Evolutionary conservation across 2,113 vertebrate species (phyloP).

Genomic region (Apodemus sylvaticus): DNA sequence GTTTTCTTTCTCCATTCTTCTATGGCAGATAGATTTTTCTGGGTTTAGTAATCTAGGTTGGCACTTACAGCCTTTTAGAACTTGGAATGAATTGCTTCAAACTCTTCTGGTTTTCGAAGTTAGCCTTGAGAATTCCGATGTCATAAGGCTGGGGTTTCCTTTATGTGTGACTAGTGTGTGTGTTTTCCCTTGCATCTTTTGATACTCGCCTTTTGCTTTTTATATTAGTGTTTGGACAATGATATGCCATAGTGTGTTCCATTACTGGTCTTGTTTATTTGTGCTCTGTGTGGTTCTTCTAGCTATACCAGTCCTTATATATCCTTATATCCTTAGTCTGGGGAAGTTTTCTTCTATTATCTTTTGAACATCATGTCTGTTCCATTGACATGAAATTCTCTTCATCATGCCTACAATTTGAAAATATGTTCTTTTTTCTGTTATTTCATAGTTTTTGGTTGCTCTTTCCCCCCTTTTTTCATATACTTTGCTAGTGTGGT

Average conservation of each 20-base stretch:
- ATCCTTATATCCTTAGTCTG: not conserved
- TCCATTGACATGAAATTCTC: not conserved
- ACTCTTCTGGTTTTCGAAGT: not conserved
- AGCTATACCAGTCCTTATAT: no score
- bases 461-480: not conserved
- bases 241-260: not conserved
- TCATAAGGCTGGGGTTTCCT: not conserved
- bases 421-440: not conserved
- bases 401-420: not conserved
- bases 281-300: not conserved
- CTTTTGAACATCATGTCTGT: not conserved
- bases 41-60: not conserved
- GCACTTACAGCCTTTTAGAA: not conserved
- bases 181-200: not conserved
- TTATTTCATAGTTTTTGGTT: not conserved
- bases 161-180: not conserved
- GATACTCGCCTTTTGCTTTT: not conserved
- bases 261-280: not conserved
- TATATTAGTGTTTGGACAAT: not conserved
- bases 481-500: not conserved
- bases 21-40: not conserved
- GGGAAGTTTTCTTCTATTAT: not conserved
- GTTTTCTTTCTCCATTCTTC: not conserved
- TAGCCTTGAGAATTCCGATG: not conserved
- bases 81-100: not conserved